Conservation (phyloP, 1,140 invertebrate species). For the Solen grandis region DNA sequence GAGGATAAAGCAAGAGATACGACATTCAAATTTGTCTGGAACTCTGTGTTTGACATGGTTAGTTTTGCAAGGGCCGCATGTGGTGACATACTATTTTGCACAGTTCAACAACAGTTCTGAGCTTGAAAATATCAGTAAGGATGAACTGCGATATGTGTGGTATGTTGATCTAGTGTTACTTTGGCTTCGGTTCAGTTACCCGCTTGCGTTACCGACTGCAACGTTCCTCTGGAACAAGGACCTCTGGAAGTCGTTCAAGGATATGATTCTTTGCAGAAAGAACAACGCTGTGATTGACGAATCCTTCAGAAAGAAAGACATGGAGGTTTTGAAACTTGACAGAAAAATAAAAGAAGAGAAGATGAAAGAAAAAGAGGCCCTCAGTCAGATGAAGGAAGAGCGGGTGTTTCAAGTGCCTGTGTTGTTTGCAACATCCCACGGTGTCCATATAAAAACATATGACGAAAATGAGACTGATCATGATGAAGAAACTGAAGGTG, state of each 20-base stretch:
- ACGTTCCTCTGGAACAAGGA: slow-evolving; percentile 72
- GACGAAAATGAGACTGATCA: slow-evolving; percentile 48
- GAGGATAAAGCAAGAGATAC: slow-evolving; percentile 62
- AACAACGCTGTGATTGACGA: slow-evolving; percentile 75
- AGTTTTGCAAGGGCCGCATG: slow-evolving; percentile 69
- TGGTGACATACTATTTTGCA: slow-evolving; percentile 67
- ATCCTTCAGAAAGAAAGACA: slow-evolving; percentile 44
- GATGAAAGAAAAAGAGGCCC: slow-evolving; percentile 56
- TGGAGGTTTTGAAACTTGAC: slow-evolving; percentile 38
- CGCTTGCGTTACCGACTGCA: slow-evolving; percentile 69
- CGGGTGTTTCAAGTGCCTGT: slow-evolving; percentile 72
- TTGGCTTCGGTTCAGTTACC: slow-evolving; percentile 74
- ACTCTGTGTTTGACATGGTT: slow-evolving; percentile 71
- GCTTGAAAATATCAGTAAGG: slow-evolving; percentile 31
- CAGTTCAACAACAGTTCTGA: slow-evolving; percentile 67
- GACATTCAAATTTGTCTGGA: slow-evolving; percentile 59
- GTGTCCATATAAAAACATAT: slow-evolving; percentile 73
- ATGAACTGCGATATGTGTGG: slow-evolving; percentile 64
- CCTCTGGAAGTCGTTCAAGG: slow-evolving; percentile 74
- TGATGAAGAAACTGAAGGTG: slow-evolving; percentile 49
- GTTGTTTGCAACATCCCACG: slow-evolving; percentile 77
- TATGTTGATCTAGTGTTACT: slow-evolving; percentile 68
- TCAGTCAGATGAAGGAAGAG: slow-evolving; percentile 51
- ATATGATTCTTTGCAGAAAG: slow-evolving; percentile 72
- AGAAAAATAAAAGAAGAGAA: slow-evolving; percentile 52